Evolutionary conservation across 2,113 vertebrate genomes (phyloP).

Genomic region (Ploceus nigricollis): DNA sequence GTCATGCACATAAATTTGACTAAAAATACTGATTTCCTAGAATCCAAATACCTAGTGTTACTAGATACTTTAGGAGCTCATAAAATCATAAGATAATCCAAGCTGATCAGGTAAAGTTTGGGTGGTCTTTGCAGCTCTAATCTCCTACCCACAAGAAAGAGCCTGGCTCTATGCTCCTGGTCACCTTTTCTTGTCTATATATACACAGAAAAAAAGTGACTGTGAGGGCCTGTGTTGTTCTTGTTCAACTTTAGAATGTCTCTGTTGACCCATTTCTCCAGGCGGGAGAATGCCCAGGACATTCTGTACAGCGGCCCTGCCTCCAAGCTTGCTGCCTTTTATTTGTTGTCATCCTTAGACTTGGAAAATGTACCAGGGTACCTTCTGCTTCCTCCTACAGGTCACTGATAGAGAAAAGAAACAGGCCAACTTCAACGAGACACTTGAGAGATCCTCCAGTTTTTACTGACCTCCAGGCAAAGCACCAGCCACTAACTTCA

Average conservation of each 20-base stretch:
- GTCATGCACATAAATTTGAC: neutral
- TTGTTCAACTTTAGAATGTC: neutral
- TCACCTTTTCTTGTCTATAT: neutral
- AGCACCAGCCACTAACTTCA: neutral
- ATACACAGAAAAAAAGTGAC: neutral
- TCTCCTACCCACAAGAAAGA: neutral
- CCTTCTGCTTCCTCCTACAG: neutral
- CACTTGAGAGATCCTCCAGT: accelerated
- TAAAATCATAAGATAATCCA: neutral
- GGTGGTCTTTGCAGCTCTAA: neutral
- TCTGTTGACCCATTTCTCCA: neutral
- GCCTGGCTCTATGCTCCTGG: neutral
- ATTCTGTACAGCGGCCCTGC: neutral
- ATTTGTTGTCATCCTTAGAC: neutral
- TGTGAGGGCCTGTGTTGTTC: neutral
- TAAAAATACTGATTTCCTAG: neutral
- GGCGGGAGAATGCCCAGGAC: neutral
- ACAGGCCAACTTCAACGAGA: neutral
- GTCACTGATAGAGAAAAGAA: neutral
- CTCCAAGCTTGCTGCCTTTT: neutral
- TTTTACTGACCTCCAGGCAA: neutral
- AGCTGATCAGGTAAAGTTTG: neutral
- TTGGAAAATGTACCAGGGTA: neutral
- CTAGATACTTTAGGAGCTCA: neutral
- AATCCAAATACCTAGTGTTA: neutral